phyloP scores from a whole-genome alignment of 2,797 vertebrate genomes.

The Coregonus sp. region DNA sequence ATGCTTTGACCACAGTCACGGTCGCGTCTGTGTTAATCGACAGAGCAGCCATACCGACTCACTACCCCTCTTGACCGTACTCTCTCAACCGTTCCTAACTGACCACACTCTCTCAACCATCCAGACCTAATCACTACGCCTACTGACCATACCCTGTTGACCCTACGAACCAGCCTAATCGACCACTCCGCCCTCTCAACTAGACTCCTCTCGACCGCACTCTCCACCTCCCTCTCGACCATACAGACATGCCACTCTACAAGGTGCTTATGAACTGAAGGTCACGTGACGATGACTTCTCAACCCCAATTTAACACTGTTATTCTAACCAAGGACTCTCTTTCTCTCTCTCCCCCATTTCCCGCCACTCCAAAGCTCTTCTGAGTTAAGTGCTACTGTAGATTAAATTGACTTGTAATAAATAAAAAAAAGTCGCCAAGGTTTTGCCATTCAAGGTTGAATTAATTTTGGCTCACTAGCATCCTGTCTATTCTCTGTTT shows the following conservation, averaged over 20 bases:
- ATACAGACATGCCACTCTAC: neutral
- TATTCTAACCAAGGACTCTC: slow-evolving; percentile 49
- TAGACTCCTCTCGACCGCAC: neutral
- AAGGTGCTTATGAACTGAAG: slow-evolving; percentile 38
- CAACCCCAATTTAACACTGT: slow-evolving; percentile 56
- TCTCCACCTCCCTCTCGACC: neutral
- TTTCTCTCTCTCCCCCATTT: neutral
- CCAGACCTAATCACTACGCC: neutral
- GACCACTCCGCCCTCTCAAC: neutral
- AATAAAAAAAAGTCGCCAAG: slow-evolving; percentile 68
- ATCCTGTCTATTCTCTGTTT: slow-evolving; percentile 67
- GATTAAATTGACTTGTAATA: slow-evolving; percentile 72
- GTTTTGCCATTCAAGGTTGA: slow-evolving; percentile 71
- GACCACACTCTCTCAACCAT: neutral
- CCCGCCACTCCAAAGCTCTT: slow-evolving; percentile 59
- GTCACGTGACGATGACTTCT: slow-evolving; percentile 50
- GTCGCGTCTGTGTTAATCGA: neutral
- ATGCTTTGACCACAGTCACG: neutral
- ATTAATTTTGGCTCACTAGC: slow-evolving; percentile 67
- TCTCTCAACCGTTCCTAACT: neutral
- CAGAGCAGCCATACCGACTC: neutral
- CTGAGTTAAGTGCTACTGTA: slow-evolving; percentile 66
- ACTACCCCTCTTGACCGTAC: neutral
- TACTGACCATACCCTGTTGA: neutral
- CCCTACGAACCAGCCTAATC: neutral